phyloP scores from a whole-genome alignment of 2,797 vertebrate species.

The Bradypus variegatus region DNA sequence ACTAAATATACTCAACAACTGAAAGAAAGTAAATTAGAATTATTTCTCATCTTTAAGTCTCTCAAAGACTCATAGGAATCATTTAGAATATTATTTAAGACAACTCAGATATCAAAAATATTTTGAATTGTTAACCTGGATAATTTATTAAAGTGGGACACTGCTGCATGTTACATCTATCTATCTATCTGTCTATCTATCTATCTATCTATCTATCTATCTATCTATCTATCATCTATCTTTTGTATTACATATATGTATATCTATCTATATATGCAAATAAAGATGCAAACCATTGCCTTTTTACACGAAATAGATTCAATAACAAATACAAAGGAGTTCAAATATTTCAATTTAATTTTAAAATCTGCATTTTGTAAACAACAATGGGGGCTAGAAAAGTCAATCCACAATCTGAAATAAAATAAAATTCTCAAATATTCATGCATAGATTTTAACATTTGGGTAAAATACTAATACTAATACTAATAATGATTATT shows the following conservation, averaged over 20 bases:
- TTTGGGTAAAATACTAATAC: constrained; percentile 1
- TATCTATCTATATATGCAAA: neutral
- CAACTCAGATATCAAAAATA: constrained; percentile 48
- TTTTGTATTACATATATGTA: too few relatives aligned
- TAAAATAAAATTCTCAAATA: neutral
- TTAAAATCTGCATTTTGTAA: constrained; percentile 14
- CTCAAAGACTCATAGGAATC: constrained; percentile 42
- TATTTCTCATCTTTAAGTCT: constrained; percentile 42
- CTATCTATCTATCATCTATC: too few relatives aligned
- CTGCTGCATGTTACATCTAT: neutral
- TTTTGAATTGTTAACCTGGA: constrained; percentile 48
- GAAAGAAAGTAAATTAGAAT: constrained; percentile 51
- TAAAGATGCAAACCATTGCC: constrained; percentile 7
- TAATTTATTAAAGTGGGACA: constrained; percentile 42
- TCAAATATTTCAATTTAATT: constrained; percentile 38
- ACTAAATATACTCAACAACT: neutral
- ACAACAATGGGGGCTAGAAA: neutral
- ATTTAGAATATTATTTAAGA: constrained; percentile 57
- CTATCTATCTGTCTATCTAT: neutral
- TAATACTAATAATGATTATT: neutral
- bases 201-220: too few relatives aligned
- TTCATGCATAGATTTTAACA: neutral
- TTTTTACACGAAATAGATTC: constrained; percentile 44
- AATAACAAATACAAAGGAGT: constrained; percentile 9
- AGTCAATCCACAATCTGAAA: neutral